Evolutionary conservation across 2,113 vertebrate species (phyloP).

Genomic region (Lagopus muta): DNA sequence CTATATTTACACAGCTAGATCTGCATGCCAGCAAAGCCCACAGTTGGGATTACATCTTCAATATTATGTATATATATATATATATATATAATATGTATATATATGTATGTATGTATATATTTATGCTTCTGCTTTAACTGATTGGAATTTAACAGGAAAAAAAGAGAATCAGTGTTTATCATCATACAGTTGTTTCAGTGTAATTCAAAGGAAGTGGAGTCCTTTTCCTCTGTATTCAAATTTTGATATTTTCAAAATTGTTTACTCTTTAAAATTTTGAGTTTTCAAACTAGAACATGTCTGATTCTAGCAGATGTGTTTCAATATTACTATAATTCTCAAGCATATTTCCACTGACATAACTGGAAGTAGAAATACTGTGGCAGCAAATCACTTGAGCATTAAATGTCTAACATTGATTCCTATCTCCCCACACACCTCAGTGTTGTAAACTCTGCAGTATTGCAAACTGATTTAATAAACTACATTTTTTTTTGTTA

Average conservation of each 20-base stretch:
- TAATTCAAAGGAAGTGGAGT: not conserved
- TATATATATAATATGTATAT: too few relatives aligned
- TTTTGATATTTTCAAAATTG: not conserved
- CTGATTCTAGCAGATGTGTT: not conserved
- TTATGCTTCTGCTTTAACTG: not conserved
- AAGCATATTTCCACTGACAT: not conserved
- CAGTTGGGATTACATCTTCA: not conserved
- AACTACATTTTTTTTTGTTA: not conserved
- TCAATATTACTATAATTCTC: not conserved
- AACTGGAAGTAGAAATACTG: not conserved
- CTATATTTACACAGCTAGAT: not conserved
- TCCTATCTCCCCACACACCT: not conserved
- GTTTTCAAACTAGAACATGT: not conserved
- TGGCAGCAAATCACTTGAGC: slow-evolving; percentile 3
- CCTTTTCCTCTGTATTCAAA: not conserved
- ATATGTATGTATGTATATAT: too few relatives aligned
- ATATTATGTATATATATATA: too few relatives aligned
- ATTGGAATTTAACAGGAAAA: not conserved
- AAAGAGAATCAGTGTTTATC: not conserved
- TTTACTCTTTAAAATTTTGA: not conserved
- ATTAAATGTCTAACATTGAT: not conserved
- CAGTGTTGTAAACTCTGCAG: not conserved
- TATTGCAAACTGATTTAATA: not conserved
- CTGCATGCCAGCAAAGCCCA: not conserved
- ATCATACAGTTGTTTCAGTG: not conserved